phyloP scores from a whole-genome alignment of 2,113 vertebrate species.

The Mesembrinibis cayennensis region DNA sequence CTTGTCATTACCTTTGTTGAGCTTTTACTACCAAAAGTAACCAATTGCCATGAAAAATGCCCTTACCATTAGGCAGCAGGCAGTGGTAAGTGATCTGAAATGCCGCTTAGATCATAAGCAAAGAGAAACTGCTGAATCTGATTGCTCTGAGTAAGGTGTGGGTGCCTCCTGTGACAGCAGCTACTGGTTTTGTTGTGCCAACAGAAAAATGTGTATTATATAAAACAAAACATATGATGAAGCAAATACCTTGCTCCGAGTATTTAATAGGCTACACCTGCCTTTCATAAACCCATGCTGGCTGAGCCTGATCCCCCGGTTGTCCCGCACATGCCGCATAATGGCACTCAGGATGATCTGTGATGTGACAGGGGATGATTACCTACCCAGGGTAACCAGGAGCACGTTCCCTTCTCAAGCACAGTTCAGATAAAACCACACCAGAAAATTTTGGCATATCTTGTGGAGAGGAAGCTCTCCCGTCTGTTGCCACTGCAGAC shows the following conservation, averaged over 20 bases:
- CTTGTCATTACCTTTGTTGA: too few relatives aligned
- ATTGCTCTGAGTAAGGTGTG: conserved; percentile 62
- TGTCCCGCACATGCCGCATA: too few relatives aligned
- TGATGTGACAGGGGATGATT: too few relatives aligned
- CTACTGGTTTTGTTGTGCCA: background rate
- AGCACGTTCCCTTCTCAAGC: background rate
- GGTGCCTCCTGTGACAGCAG: conserved; percentile 61
- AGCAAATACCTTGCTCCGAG: background rate
- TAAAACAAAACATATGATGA: background rate
- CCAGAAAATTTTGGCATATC: background rate
- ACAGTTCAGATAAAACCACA: background rate
- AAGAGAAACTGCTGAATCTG: conserved; percentile 66
- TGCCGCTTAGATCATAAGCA: conserved; percentile 72
- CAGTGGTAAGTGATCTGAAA: conserved; percentile 76
- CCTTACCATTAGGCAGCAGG: conserved; percentile 66
- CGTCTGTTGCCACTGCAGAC: background rate
- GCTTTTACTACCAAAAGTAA: background rate
- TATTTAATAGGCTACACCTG: background rate
- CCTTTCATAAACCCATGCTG: too few relatives aligned
- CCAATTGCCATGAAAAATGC: background rate
- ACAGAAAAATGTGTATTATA: background rate
- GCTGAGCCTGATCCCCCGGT: too few relatives aligned
- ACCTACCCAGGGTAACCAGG: background rate
- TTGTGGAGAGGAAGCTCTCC: background rate
- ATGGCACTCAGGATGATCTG: too few relatives aligned